Conservation (phyloP, 2,113 vertebrate genomes). For the Microcebus lehilahytsara region DNA sequence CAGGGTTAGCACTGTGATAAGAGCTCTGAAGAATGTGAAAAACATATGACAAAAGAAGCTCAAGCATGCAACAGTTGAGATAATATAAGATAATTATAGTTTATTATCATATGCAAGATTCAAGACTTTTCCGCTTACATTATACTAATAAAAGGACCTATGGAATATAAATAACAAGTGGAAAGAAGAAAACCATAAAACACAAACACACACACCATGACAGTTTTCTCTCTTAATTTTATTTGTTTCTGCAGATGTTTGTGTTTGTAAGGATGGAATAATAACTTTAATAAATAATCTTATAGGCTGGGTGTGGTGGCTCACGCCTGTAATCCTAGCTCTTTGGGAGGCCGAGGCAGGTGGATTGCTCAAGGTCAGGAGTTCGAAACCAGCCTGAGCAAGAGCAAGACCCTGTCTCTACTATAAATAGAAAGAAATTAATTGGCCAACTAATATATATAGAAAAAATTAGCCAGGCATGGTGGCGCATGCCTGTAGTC, state of each 20-base stretch:
- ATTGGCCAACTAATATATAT: too few species aligned
- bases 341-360: too few species aligned
- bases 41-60: background rate
- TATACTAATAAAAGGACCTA: background rate
- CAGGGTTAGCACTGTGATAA: background rate
- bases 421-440: too few species aligned
- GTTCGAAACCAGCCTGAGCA: too few species aligned
- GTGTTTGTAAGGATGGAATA: background rate
- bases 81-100: background rate
- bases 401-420: too few species aligned
- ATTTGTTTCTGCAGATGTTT: background rate
- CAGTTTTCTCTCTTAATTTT: background rate
- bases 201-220: background rate
- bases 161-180: background rate
- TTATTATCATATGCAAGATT: background rate
- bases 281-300: background rate
- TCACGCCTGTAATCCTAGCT: too few species aligned
- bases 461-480: too few species aligned
- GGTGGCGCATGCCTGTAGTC: too few species aligned
- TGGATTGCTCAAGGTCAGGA: too few species aligned
- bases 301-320: too few species aligned
- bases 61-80: background rate
- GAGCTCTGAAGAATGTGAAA: background rate
- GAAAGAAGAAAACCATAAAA: background rate
- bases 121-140: background rate